phyloP scores from a whole-genome alignment of 2,888 invertebrate genomes.

The Torymus tubicola region DNA sequence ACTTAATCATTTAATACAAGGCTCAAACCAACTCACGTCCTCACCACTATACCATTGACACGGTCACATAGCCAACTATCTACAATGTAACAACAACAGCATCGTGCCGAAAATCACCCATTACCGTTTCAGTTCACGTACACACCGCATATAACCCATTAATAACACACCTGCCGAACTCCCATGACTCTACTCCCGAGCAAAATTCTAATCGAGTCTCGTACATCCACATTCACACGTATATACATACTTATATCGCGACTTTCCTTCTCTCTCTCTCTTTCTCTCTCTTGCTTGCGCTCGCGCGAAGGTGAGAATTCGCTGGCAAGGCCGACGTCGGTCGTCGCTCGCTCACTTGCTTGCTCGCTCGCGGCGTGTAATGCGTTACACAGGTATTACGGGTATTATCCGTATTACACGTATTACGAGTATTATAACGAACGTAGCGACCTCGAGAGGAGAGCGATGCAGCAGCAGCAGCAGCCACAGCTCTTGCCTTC shows the following conservation, averaged over 20 bases:
- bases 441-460: slow-evolving; percentile 70
- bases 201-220: slow-evolving; percentile 33
- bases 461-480: slow-evolving; percentile 37
- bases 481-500: slow-evolving; percentile 58
- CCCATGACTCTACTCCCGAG: not conserved
- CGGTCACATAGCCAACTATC: too few species aligned
- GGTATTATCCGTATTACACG: slow-evolving; percentile 74
- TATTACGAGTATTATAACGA: slow-evolving; percentile 73
- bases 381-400: slow-evolving; percentile 72
- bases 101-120: too few species aligned
- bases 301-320: slow-evolving; percentile 58
- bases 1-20: too few species aligned
- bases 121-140: not conserved
- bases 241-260: too few species aligned
- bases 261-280: too few species aligned
- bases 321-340: slow-evolving; percentile 60
- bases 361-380: slow-evolving; percentile 61
- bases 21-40: too few species aligned
- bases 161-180: not conserved
- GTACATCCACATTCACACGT: too few species aligned
- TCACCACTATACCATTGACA: too few species aligned
- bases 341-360: slow-evolving; percentile 59
- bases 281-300: too few species aligned
- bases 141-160: not conserved
- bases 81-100: too few species aligned